Evolutionary conservation across 2,888 invertebrate species (phyloP).

Genomic region (Trisateles emortualis): DNA sequence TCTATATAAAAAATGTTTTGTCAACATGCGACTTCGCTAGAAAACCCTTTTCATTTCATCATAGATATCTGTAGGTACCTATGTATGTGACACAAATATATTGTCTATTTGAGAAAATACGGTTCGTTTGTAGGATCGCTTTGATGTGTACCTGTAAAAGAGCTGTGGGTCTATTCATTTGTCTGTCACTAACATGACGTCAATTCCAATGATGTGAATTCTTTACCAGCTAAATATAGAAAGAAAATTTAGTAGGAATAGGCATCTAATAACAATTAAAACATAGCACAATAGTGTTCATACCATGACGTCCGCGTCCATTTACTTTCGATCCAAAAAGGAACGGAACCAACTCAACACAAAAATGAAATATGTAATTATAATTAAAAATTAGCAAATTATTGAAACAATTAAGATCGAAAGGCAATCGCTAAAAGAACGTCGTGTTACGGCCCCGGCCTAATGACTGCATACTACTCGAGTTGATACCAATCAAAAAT

Average conservation of each 20-base stretch:
- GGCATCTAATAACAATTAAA: no score
- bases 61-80: background rate
- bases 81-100: conserved; percentile 1
- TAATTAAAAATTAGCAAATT: no score
- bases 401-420: no score
- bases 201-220: background rate
- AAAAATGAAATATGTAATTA: no score
- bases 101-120: background rate
- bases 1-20: background rate
- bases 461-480: background rate
- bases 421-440: no score
- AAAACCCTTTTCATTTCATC: conserved; percentile 9
- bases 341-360: no score
- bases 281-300: no score
- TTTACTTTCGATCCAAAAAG: no score
- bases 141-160: background rate
- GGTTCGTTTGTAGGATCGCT: background rate
- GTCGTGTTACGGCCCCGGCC: background rate
- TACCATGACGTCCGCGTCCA: no score
- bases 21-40: background rate
- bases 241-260: no score
- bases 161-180: background rate
- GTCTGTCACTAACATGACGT: background rate
- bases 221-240: background rate
- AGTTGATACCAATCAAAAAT: background rate